Conservation (phyloP, 2,888 invertebrate genomes). For the Microplitis deprimator region DNA sequence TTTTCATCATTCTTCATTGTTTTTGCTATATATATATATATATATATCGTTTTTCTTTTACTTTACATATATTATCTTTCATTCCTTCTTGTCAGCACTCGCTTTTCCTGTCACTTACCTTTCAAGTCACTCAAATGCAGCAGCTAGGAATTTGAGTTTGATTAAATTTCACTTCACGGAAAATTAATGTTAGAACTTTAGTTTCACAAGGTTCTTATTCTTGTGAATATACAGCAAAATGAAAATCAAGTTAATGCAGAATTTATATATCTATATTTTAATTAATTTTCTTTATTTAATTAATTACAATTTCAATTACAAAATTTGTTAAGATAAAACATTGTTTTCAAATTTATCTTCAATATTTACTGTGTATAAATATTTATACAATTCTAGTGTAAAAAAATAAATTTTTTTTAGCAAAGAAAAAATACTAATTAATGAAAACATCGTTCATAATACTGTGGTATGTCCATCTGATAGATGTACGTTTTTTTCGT, state of each 20-base stretch:
- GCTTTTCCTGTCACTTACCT: not conserved
- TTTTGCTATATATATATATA: conserved; percentile 17
- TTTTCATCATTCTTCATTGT: conserved; percentile 24
- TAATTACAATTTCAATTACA: no score
- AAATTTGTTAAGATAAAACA: no score
- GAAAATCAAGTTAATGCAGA: not conserved
- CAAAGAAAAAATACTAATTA: no score
- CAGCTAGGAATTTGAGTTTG: conserved; percentile 26
- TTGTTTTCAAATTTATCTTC: no score
- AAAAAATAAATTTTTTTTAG: no score
- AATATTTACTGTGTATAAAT: no score
- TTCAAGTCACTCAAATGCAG: conserved; percentile 17
- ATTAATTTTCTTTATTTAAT: no score
- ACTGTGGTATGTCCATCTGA: no score
- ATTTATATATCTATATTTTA: no score
- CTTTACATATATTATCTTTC: not conserved
- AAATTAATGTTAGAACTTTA: conserved; percentile 29
- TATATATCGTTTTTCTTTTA: not conserved
- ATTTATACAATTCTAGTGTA: no score
- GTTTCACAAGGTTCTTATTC: not conserved
- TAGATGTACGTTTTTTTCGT: no score
- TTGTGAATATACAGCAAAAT: not conserved
- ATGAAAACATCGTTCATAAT: no score
- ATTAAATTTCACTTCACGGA: conserved; percentile 29
- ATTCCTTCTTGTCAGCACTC: conserved; percentile 6